Conservation (phyloP, 30 jellyfish, hydroid and myxozoan species). For the Hydractinia symbiolongicarpus region DNA sequence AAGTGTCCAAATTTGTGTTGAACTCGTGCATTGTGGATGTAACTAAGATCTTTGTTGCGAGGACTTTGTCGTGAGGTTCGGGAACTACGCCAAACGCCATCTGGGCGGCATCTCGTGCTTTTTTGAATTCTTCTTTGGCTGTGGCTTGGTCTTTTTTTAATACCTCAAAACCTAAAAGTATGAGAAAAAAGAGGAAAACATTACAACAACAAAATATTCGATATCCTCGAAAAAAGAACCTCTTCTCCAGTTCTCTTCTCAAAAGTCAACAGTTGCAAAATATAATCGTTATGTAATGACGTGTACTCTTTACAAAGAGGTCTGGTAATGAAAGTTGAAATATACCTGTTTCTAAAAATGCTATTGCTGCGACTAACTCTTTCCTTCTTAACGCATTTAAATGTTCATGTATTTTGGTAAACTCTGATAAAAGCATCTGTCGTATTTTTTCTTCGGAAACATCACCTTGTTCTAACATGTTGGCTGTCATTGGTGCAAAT, state of each 20-base stretch:
- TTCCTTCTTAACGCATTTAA: conserved; percentile 77
- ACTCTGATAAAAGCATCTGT: conserved; percentile 66
- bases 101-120: conserved; percentile 82
- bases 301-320: neutral
- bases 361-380: conserved; percentile 78
- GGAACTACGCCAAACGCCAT: conserved; percentile 97
- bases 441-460: conserved; percentile 74
- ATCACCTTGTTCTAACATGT: conserved; percentile 68
- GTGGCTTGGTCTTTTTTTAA: conserved; percentile 46
- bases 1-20: conserved; percentile 59
- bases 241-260: neutral
- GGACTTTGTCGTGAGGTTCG: conserved; percentile 51
- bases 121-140: conserved; percentile 65
- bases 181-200: neutral
- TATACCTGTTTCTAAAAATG: conserved; percentile 66
- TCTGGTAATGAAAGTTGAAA: too few relatives aligned
- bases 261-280: too few relatives aligned
- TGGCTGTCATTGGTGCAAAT: conserved; percentile 76
- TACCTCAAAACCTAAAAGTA: conserved; percentile 40
- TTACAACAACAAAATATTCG: neutral
- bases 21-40: conserved; percentile 73
- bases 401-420: conserved; percentile 71
- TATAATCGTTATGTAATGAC: neutral
- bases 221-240: neutral
- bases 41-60: conserved; percentile 71